A percentile compares a stretch with the other conserved stretches of the same genome.
phyloP scores from a whole-genome alignment of 2,113 vertebrate genomes.

The Eupsittula cactorum region DNA sequence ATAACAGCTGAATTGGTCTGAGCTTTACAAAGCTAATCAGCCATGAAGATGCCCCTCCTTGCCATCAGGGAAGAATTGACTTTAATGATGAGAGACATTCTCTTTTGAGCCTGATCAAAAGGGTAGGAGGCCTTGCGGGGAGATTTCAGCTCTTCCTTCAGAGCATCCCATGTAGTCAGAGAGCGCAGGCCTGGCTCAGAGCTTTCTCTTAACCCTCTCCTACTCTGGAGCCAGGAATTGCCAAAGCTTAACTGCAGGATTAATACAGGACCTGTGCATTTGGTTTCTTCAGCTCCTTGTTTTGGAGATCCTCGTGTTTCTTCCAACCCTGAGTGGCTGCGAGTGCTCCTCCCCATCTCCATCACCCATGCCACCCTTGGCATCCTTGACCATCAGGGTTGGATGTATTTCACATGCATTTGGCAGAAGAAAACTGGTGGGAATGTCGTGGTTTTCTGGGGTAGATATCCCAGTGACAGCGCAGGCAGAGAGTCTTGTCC shows the following conservation, averaged over 20 bases:
- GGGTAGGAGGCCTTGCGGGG: background rate
- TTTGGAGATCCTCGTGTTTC: background rate
- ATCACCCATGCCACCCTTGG: background rate
- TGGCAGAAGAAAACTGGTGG: background rate
- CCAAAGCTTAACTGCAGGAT: background rate
- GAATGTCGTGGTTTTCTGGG: background rate
- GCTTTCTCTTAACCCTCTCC: conserved; percentile 30
- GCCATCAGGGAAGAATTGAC: conserved; percentile 24
- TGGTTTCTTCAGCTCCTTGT: background rate
- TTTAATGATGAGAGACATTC: conserved; percentile 37
- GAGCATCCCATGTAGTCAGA: background rate
- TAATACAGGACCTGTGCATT: background rate
- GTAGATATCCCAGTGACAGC: background rate
- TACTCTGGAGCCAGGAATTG: background rate
- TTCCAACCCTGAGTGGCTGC: background rate
- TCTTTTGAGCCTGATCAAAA: background rate
- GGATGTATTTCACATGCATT: background rate
- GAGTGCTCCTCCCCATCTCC: background rate
- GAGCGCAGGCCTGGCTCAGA: background rate
- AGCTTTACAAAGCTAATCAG: conserved; percentile 22
- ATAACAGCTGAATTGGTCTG: background rate
- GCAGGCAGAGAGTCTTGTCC: background rate
- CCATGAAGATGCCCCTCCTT: conserved; percentile 45
- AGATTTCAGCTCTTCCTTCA: background rate
- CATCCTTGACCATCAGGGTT: background rate